Evolutionary conservation across 2,888 invertebrate species (phyloP).

Genomic region (Xanthia icteritia): DNA sequence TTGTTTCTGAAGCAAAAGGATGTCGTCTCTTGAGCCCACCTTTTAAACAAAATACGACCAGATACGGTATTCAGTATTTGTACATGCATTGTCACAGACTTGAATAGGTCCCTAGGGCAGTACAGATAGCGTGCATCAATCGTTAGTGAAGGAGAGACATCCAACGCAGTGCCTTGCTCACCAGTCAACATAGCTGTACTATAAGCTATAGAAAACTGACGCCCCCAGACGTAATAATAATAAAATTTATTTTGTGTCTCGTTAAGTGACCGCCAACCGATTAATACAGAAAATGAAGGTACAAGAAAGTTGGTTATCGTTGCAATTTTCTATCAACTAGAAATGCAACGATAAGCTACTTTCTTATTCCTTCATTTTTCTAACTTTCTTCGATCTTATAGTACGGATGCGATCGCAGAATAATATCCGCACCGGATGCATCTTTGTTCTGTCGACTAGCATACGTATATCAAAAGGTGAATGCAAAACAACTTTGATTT

Average conservation of each 20-base stretch:
- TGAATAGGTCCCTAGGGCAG: conserved; percentile 19
- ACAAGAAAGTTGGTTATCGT: not conserved
- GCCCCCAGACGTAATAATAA: not conserved
- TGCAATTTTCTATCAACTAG: conserved; percentile 6
- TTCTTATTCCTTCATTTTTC: not conserved
- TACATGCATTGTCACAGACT: conserved; percentile 21
- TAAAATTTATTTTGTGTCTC: not conserved
- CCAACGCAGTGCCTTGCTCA: not conserved
- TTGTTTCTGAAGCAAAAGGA: not conserved
- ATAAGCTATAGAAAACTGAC: not conserved
- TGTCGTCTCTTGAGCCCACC: not conserved
- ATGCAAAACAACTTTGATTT: conserved; percentile 5
- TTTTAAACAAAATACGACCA: not conserved
- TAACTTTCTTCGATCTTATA: not conserved
- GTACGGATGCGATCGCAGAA: conserved; percentile 20
- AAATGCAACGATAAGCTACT: not conserved
- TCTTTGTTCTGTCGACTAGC: conserved; percentile 23
- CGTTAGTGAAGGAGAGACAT: conserved; percentile 18
- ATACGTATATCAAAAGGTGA: not conserved
- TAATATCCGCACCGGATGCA: conserved; percentile 43
- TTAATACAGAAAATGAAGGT: not conserved
- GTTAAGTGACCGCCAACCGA: not conserved
- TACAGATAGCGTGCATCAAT: conserved; percentile 14
- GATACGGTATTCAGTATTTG: conserved; percentile 7
- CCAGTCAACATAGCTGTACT: not conserved